Conservation (phyloP, 37 sponge, comb jelly and placozoan species). For the Axinella damicornis region DNA sequence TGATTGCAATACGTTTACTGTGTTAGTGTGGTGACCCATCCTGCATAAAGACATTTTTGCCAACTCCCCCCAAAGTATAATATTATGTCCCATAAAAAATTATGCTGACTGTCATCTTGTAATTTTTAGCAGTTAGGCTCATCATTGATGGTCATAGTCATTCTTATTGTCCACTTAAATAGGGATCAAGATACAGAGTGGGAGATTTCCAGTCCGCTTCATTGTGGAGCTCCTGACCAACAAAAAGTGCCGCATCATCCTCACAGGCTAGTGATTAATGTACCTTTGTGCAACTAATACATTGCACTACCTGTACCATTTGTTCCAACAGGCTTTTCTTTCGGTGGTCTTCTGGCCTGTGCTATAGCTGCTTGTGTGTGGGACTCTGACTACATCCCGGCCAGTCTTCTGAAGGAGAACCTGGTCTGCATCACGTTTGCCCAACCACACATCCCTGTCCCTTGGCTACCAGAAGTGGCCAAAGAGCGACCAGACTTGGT, state of each 20-base stretch:
- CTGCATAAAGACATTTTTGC: too few relatives aligned
- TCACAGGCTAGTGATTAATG: constrained; percentile 55
- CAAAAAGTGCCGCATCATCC: constrained; percentile 13
- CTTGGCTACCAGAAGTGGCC: background rate
- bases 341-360: constrained; percentile 16
- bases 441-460: constrained; percentile 4
- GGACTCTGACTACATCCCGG: background rate
- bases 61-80: too few relatives aligned
- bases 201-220: constrained; percentile 28
- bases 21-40: too few relatives aligned
- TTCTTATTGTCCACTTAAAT: too few relatives aligned
- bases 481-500: background rate
- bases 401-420: background rate
- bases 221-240: constrained; percentile 42
- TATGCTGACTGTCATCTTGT: too few relatives aligned
- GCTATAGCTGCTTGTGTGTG: background rate
- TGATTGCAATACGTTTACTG: too few relatives aligned
- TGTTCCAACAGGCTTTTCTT: constrained; percentile 1
- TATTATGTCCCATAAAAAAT: too few relatives aligned
- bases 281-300: too few relatives aligned
- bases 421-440: constrained; percentile 16
- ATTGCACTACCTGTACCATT: background rate
- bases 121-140: too few relatives aligned
- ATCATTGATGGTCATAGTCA: too few relatives aligned
- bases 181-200: constrained; percentile 23